Percentiles rank a stretch among this genome's conserved stretches.
phyloP scores from a whole-genome alignment of 2,113 vertebrate species.

The Anoura caudifer region DNA sequence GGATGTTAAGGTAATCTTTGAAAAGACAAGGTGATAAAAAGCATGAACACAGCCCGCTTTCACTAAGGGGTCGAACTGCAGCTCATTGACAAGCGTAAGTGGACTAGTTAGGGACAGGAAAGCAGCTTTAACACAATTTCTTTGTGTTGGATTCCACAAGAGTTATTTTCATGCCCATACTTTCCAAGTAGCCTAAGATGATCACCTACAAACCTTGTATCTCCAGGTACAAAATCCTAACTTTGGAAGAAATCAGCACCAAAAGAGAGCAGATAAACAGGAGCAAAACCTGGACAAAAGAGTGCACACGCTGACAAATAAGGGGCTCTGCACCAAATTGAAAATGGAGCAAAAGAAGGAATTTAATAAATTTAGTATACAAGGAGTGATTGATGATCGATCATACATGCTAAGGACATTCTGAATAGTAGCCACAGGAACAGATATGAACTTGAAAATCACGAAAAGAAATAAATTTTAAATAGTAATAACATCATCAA shows the following conservation, averaged over 20 bases:
- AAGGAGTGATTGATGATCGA: not conserved
- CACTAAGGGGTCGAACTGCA: conserved; percentile 6
- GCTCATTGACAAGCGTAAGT: conserved; percentile 35
- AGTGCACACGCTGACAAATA: conserved; percentile 9
- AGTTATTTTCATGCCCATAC: conserved; percentile 67
- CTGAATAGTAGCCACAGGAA: not conserved
- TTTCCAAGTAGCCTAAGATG: conserved; percentile 66
- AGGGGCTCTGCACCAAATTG: not conserved
- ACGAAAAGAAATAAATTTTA: conserved; percentile 1
- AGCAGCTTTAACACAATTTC: conserved; percentile 47
- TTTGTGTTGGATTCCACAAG: conserved; percentile 54
- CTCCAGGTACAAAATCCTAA: conserved; percentile 58
- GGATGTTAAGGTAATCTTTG: conserved; percentile 97
- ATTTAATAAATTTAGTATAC: not conserved
- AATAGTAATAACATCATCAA: not conserved
- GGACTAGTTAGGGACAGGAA: conserved; percentile 52
- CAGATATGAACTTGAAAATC: not conserved
- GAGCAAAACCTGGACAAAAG: conserved; percentile 46
- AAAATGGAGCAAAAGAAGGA: not conserved
- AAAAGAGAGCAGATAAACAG: conserved; percentile 60
- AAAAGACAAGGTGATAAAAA: conserved; percentile 62
- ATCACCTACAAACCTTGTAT: conserved; percentile 63
- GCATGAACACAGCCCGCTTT: conserved; percentile 41
- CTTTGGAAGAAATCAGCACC: conserved; percentile 61
- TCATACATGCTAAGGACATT: not conserved